Evolutionary conservation across 2,888 invertebrate species (phyloP), one percentile per base, ranked within the genome.

Genomic region (Rambutsinella grinnellia): DNA sequence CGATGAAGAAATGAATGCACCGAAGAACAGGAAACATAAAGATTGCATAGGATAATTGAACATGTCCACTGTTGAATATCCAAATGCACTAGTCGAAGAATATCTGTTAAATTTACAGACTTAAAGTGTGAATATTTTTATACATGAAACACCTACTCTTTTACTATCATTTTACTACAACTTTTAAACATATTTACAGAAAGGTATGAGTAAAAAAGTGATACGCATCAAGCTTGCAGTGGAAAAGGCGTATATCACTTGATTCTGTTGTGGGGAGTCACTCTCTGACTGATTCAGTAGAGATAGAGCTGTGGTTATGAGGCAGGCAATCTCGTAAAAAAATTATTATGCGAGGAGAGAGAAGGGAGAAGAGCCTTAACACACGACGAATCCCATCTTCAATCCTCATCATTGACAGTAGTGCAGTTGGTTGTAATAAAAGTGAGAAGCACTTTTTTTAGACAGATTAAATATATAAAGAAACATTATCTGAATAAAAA

Each of bases 221-320:
- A 54, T 36, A 36, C 36, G 13, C 13, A 36, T 36, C n/a, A n/a
- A n/a, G 36, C 36, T 8, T 36, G 13, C 13, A 13, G 21, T 54
- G 23, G 8, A 54, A 8, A 54, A 54, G 54, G 28, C 57, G 57
- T 57, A 57, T 57, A 36, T 36, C 36, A 28, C 36, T 36, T 36
- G 5, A 8, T 57, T 27, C n/a, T 57, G 28, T 27, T 57, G 17
- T 56, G 23, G 28, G 28, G 28, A 27, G 28, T 57, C 28, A 17
- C 28, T 15, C 23, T 15, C 17, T 26, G 17, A 57, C 13, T 56
- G 28, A 57, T 36, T 5, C 36, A 36, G 36, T 8, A 36, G 13
- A 36, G 5, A 36, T 13, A 36, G 6, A 36, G 36, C 36, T n/a
- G n/a, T n/a, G n/a, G n/a, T n/a, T n/a, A n/a, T n/a, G n/a, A n/a